phyloP scores from a whole-genome alignment of 2,113 vertebrate genomes.

The Erpornis zantholeuca region DNA sequence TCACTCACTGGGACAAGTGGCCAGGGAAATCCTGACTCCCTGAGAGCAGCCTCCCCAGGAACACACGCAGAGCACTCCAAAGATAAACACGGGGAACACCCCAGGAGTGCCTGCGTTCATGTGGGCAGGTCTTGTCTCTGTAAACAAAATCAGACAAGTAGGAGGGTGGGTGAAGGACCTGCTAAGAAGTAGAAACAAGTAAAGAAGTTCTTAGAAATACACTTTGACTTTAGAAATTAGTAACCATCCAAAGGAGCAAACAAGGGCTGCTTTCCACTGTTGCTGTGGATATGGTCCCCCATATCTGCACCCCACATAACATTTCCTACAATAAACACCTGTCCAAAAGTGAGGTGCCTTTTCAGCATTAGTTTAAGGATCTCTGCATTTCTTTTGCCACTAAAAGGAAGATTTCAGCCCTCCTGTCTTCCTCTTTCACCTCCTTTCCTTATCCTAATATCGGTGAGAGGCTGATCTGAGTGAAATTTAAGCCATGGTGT shows the following conservation, averaged over 20 bases:
- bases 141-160: background rate
- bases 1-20: background rate
- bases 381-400: background rate
- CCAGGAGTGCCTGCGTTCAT: background rate
- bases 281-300: background rate
- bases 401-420: background rate
- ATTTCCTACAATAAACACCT: background rate
- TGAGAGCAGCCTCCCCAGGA: background rate
- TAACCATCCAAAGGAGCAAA: background rate
- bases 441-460: background rate
- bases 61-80: rapidly evolving
- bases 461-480: background rate
- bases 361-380: background rate
- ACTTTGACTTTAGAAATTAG: background rate
- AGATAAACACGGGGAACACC: background rate
- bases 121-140: background rate
- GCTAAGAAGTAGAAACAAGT: background rate
- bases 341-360: background rate
- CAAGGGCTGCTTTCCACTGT: rapidly evolving
- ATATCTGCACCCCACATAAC: rapidly evolving
- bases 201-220: background rate
- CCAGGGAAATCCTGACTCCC: background rate
- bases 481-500: background rate
- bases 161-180: background rate
- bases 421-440: background rate